phyloP scores from a whole-genome alignment of 2,888 invertebrate genomes.

The Melanostoma scalare region DNA sequence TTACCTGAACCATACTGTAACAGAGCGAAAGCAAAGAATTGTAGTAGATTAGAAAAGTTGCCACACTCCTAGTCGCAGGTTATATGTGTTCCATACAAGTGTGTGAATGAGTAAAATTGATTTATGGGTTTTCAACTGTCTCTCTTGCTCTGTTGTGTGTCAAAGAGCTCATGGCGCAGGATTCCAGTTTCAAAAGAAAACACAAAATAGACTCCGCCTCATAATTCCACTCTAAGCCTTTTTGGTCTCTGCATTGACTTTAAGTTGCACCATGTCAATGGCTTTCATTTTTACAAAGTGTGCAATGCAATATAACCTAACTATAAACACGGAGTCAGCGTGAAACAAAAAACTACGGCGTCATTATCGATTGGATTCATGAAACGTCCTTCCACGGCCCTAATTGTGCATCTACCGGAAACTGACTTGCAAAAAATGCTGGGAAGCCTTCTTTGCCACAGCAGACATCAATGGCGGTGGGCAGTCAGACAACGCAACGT shows the following conservation, averaged over 20 bases:
- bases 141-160: not conserved
- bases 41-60: no score
- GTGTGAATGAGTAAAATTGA: conserved; percentile 8
- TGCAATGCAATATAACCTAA: conserved; percentile 24
- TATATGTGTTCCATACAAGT: no score
- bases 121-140: conserved; percentile 32
- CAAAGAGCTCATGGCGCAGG: conserved; percentile 24
- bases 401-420: conserved; percentile 39
- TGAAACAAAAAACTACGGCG: conserved; percentile 32
- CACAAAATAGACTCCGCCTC: conserved; percentile 33
- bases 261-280: conserved; percentile 66
- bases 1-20: no score
- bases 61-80: no score
- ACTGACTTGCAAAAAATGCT: conserved; percentile 65
- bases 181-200: conserved; percentile 21
- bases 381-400: conserved; percentile 63
- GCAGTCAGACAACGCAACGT: conserved; percentile 37
- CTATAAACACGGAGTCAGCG: conserved; percentile 27
- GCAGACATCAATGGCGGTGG: conserved; percentile 50
- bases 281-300: conserved; percentile 46
- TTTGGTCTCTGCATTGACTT: not conserved
- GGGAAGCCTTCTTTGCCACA: conserved; percentile 29
- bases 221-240: not conserved
- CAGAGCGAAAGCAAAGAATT: no score
- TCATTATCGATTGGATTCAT: conserved; percentile 44